Evolutionary conservation across 1,140 invertebrate species (phyloP).

Genomic region (Apis mellifera): Amel_HAv3.1 CM009939.2:8904501-8905000

Average conservation of each 20-base stretch:
- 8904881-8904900: constrained; percentile 53
- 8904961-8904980: not conserved
- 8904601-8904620: not conserved
- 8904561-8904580: no score
- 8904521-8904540: constrained; percentile 22
- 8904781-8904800: no score
- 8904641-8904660: no score
- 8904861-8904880: constrained; percentile 15
- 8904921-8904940: constrained; percentile 28
- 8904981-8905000: no score
- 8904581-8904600: no score
- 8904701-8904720: no score
- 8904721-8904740: no score
- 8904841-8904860: constrained; percentile 35
- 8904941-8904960: not conserved
- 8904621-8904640: not conserved
- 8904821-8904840: constrained; percentile 57
- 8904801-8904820: constrained; percentile 47
- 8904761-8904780: no score
- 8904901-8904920: constrained; percentile 28
- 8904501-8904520: constrained; percentile 14
- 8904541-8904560: not conserved
- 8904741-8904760: not conserved
- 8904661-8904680: no score
- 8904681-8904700: no score